Conservation (phyloP, 2,113 vertebrate species). For the Scortum barcoo region DNA sequence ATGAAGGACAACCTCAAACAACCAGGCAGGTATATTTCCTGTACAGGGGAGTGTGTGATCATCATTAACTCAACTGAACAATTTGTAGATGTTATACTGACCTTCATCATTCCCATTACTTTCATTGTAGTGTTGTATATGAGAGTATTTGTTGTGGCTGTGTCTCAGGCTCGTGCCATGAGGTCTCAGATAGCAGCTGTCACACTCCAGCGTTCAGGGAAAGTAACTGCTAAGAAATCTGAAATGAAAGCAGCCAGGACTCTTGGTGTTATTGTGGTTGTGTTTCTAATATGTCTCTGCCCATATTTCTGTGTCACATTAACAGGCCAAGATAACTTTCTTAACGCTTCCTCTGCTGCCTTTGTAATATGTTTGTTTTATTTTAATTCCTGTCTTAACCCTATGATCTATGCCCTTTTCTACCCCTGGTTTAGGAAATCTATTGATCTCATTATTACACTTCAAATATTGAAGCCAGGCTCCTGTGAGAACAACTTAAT, state of each 20-base stretch:
- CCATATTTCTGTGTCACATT: conserved; percentile 33
- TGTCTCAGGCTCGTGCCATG: conserved; percentile 46
- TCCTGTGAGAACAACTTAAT: conserved; percentile 12
- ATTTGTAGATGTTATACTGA: neutral
- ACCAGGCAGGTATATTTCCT: conserved; percentile 5
- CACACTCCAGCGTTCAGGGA: neutral
- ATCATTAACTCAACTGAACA: too few species aligned
- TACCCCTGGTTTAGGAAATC: conserved; percentile 53
- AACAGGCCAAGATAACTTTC: neutral
- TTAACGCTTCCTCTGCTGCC: too few species aligned
- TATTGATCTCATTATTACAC: conserved; percentile 27
- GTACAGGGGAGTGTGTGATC: conserved; percentile 31
- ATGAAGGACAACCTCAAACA: neutral
- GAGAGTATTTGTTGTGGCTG: conserved; percentile 44
- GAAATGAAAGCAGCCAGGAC: conserved; percentile 56
- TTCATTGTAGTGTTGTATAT: conserved; percentile 41
- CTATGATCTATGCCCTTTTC: conserved; percentile 43
- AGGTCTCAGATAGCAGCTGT: neutral
- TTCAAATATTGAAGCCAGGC: conserved; percentile 31
- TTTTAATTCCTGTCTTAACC: conserved; percentile 55
- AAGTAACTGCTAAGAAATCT: conserved; percentile 16
- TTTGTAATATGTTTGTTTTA: too few species aligned
- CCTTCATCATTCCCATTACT: conserved; percentile 15
- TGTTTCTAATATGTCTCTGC: conserved; percentile 33
- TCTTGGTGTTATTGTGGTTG: conserved; percentile 42